Evolutionary conservation across 2,113 vertebrate species (phyloP).

Genomic region (Aptenodytes patagonicus): DNA sequence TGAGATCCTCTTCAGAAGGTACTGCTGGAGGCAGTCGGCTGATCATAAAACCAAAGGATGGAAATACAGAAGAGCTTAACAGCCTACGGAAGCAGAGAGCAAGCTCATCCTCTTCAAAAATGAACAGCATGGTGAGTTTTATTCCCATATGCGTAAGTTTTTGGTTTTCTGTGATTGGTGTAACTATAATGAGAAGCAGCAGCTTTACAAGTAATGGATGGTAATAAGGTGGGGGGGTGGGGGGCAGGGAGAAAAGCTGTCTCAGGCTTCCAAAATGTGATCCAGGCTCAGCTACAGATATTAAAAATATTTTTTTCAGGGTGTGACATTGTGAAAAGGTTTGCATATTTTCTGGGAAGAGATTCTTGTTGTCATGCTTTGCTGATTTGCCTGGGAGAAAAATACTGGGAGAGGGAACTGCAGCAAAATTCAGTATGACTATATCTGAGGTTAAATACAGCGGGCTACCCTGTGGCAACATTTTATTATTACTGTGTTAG

Average conservation of each 20-base stretch:
- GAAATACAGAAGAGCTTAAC: conserved; percentile 75
- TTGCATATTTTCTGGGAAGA: neutral
- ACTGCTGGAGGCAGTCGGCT: conserved; percentile 86
- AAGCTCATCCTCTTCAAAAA: conserved; percentile 92
- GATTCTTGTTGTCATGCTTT: neutral
- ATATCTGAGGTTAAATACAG: neutral
- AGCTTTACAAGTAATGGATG: neutral
- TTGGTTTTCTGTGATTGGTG: neutral
- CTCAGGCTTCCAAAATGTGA: neutral
- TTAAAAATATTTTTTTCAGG: neutral
- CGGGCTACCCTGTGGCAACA: neutral
- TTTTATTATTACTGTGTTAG: neutral
- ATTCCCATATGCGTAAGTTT: accelerated
- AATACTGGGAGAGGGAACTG: neutral
- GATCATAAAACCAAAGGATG: conserved; percentile 86
- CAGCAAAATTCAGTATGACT: neutral
- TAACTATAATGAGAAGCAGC: neutral
- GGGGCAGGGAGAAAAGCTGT: too few species aligned
- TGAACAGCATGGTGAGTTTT: conserved; percentile 93
- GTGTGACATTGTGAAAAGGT: neutral
- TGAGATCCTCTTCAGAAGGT: conserved; percentile 94
- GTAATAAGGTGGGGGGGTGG: neutral
- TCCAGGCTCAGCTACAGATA: neutral
- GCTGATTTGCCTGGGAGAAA: neutral
- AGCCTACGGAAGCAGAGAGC: conserved; percentile 86